Conservation (phyloP, 2,113 vertebrate genomes). For the Seriola aureovittata region DNA sequence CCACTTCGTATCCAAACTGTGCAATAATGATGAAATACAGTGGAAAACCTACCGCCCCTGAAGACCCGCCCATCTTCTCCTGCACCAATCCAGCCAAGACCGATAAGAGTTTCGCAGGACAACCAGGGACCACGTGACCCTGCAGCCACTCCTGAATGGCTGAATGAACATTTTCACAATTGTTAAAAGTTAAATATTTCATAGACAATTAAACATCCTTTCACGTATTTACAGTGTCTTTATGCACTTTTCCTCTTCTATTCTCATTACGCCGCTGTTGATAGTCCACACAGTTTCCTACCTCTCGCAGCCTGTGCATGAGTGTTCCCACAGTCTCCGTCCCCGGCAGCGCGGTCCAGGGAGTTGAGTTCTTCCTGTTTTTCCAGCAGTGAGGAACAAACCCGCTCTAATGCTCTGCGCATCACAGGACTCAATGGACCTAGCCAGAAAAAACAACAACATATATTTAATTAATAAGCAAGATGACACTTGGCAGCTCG, state of each 20-base stretch:
- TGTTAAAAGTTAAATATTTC: too few species aligned
- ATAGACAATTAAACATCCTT: too few species aligned
- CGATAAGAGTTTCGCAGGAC: slow-evolving; percentile 84
- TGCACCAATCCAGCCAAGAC: slow-evolving; percentile 87
- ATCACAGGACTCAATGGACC: slow-evolving; percentile 68
- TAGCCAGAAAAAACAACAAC: slow-evolving; percentile 50
- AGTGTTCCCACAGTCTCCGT: slow-evolving; percentile 95
- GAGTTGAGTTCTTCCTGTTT: slow-evolving; percentile 90
- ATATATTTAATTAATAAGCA: background rate
- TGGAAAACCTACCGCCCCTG: slow-evolving; percentile 88
- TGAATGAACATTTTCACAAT: slow-evolving; percentile 59
- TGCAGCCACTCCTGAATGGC: slow-evolving; percentile 90
- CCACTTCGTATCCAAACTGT: background rate
- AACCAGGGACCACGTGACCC: slow-evolving; percentile 73
- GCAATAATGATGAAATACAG: background rate
- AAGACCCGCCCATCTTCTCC: slow-evolving; percentile 96
- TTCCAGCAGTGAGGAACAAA: slow-evolving; percentile 86
- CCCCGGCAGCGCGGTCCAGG: slow-evolving; percentile 90
- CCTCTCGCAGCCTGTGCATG: slow-evolving; percentile 90
- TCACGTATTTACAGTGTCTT: background rate
- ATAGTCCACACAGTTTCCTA: slow-evolving; percentile 43
- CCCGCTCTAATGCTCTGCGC: slow-evolving; percentile 74
- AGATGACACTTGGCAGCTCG: too few species aligned
- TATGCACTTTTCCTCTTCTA: background rate
- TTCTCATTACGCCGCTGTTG: background rate